Base-by-base conservation (phyloP, 2,888 invertebrate genomes). In the Cantharis nigra region DNA sequence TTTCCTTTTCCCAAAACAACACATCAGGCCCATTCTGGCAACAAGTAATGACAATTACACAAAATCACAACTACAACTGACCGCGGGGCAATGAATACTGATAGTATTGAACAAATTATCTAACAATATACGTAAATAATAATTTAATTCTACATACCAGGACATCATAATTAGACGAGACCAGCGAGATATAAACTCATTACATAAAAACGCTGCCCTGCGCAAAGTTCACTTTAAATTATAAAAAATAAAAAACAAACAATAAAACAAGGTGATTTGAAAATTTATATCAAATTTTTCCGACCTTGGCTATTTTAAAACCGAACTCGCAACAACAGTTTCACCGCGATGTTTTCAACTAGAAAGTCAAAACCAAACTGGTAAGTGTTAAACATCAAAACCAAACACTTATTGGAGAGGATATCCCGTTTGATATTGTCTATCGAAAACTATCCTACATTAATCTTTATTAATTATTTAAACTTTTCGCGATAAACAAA, bases 131-230 rank as follows among this genome's bases (percentile, higher is more conserved):
- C 72, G 78, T 75, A 80, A 80, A 81, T 79, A 78, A 78, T 72
- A 67, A 77, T 76, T 78, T 77, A 77, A 79, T 81, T 79, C 81
- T 82, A 82, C 82, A 80, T 82, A 82, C 82, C 82, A 81, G 76
- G 78, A 79, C 80, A 80, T 81, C 78, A 80, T 81, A 77, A 81
- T 78, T 77, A 77, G 75, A 79, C 76, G 75, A 74, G 81, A 75
- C 80, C 80, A 77, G 72, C 71, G 75, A 76, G 65, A 80, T 78
- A 80, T 81, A 81, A 72, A 78, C 75, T 76, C 76, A 63, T 72
- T 78, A 80, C 71, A 79, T 75, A 75, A 74, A 67, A 78, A 75
- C 71, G 72, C 75, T 77, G 77, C 75, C 80, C 78, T 72, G 81
- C 79, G 76, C 79, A 80, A 80, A 81, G 80, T 81, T 78, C 81